A percentile compares a stretch with the other conserved stretches of the same genome.
phyloP scores from a whole-genome alignment of 2,888 invertebrate genomes.

The Hypolimnas misippus region DNA sequence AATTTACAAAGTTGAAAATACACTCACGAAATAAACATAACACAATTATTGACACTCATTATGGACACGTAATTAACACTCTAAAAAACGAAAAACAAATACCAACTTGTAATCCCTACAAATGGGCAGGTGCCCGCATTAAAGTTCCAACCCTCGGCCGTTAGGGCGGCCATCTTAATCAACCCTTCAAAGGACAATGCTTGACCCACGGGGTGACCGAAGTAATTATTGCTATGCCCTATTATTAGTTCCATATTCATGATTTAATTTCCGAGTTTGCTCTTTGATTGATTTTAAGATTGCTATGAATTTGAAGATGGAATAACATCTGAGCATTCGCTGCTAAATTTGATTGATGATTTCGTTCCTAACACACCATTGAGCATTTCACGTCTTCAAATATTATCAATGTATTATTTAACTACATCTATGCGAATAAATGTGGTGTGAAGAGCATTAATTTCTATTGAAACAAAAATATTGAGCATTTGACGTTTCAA shows the following conservation, averaged over 20 bases:
- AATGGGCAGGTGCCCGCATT: conserved; percentile 76
- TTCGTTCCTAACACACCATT: too few relatives aligned
- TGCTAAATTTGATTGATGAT: too few relatives aligned
- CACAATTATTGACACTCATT: conserved; percentile 17
- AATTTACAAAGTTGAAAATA: background rate
- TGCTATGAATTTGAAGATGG: background rate
- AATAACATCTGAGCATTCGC: background rate
- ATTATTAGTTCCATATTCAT: conserved; percentile 62
- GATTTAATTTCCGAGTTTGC: conserved; percentile 21
- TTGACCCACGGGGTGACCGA: conserved; percentile 68
- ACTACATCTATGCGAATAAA: too few relatives aligned
- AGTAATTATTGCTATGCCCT: conserved; percentile 79
- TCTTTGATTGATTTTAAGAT: conserved; percentile 13
- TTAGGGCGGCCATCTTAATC: conserved; percentile 79
- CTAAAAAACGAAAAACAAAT: conserved; percentile 66
- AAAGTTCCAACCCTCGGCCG: conserved; percentile 69
- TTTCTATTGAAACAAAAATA: too few relatives aligned
- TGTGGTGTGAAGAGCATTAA: too few relatives aligned
- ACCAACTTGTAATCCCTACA: conserved; percentile 61
- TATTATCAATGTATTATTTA: too few relatives aligned
- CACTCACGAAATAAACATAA: background rate
- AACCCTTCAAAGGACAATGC: conserved; percentile 81
- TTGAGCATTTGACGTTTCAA: too few relatives aligned
- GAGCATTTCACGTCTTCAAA: too few relatives aligned
- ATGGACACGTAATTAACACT: conserved; percentile 64